Conservation (phyloP, 2,797 vertebrate genomes). For the Sciaenops ocellatus region DNA sequence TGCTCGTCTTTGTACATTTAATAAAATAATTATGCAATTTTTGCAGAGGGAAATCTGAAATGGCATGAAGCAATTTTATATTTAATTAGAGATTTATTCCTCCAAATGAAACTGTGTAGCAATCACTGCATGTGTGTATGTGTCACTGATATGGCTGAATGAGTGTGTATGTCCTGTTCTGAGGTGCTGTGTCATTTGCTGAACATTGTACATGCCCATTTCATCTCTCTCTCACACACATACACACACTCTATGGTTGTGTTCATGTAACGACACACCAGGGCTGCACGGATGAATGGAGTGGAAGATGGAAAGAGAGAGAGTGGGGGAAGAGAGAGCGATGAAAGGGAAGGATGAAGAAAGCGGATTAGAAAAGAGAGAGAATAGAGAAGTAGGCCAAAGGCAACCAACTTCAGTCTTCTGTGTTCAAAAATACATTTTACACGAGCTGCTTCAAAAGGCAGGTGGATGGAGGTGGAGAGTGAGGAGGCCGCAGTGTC, state of each 20-base stretch:
- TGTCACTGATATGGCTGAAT: constrained; percentile 28
- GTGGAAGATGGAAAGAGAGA: constrained; percentile 61
- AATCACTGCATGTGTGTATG: constrained; percentile 20
- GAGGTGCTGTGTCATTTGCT: constrained; percentile 47
- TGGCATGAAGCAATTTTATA: not conserved
- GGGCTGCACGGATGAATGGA: constrained; percentile 64
- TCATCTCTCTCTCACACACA: constrained; percentile 15
- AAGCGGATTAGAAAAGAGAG: constrained; percentile 65
- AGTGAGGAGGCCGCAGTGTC: not conserved
- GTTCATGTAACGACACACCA: constrained; percentile 57
- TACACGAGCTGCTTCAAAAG: not conserved
- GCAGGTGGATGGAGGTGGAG: constrained; percentile 1
- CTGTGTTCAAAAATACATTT: constrained; percentile 38
- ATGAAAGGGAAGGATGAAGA: constrained; percentile 58
- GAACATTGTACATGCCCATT: constrained; percentile 34
- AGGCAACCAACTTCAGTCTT: constrained; percentile 46
- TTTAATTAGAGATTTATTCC: constrained; percentile 15
- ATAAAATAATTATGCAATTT: not conserved
- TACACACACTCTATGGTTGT: constrained; percentile 29
- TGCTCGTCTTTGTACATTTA: not conserved
- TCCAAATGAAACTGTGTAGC: constrained; percentile 31
- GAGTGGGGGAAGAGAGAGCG: constrained; percentile 9
- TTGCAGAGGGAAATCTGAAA: constrained; percentile 1
- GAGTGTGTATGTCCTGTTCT: constrained; percentile 25
- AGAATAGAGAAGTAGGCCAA: constrained; percentile 63